phyloP scores from a whole-genome alignment of 2,113 vertebrate species.

The Athene cunicularia region DNA sequence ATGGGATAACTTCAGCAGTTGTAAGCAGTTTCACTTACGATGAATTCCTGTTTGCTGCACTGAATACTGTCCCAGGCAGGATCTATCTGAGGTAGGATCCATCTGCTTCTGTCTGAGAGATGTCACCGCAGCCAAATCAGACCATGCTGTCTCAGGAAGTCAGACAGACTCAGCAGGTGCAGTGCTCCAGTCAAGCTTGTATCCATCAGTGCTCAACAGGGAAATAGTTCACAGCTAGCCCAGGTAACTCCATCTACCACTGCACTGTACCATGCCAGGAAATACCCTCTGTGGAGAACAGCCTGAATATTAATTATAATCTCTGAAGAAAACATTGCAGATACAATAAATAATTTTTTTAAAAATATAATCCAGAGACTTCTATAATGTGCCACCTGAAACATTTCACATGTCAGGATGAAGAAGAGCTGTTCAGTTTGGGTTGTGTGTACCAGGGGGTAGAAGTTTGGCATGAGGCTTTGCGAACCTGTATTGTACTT shows the following conservation, averaged over 20 bases:
- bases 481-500: not conserved
- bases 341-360: not conserved
- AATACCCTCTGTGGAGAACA: not conserved
- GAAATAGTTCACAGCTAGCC: not conserved
- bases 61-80: not conserved
- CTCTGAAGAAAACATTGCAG: not conserved
- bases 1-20: not conserved
- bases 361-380: not conserved
- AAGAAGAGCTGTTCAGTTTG: not conserved
- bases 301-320: not conserved
- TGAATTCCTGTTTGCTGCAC: not conserved
- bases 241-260: not conserved
- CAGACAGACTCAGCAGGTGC: not conserved
- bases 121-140: not conserved
- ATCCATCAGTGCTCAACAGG: not conserved
- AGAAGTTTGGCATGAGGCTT: not conserved
- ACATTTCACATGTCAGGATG: not conserved
- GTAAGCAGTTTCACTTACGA: not conserved
- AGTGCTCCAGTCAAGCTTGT: not conserved
- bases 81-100: not conserved
- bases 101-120: not conserved
- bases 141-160: accelerated
- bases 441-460: not conserved
- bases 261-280: not conserved
- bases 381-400: accelerated